Conservation (phyloP, 2,113 vertebrate genomes). For the Eptesicus fuscus region DNA sequence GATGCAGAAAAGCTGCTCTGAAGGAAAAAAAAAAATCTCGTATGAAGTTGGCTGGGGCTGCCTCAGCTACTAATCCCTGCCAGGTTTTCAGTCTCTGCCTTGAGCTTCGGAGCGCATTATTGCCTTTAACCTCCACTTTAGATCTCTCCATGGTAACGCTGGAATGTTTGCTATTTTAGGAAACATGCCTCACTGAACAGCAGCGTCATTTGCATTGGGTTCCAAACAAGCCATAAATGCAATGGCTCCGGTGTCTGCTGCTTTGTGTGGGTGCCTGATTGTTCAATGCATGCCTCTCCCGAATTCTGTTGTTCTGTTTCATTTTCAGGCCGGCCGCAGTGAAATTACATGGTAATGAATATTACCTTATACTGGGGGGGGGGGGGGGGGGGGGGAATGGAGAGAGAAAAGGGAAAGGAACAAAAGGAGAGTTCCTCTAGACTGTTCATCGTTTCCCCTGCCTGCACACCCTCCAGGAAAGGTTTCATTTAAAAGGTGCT, state of each 20-base stretch:
- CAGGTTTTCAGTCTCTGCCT: constrained; percentile 2
- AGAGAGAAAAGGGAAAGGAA: background rate
- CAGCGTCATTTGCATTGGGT: constrained; percentile 32
- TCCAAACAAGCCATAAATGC: background rate
- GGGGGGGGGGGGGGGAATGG: background rate
- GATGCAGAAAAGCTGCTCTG: background rate
- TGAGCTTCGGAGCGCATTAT: constrained; percentile 26
- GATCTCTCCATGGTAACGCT: constrained; percentile 46
- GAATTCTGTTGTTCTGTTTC: background rate
- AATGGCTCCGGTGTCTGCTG: background rate
- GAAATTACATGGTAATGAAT: background rate
- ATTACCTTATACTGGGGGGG: background rate
- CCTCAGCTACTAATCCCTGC: background rate
- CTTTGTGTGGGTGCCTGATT: background rate
- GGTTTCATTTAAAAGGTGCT: background rate
- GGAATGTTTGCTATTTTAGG: constrained; percentile 68
- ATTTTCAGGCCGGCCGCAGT: background rate
- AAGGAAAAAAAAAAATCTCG: background rate
- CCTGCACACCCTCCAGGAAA: background rate
- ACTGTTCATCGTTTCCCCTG: background rate
- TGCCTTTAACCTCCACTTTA: background rate
- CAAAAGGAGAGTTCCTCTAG: background rate
- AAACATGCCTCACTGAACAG: constrained; percentile 13
- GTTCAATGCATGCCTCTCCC: background rate
- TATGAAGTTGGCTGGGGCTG: background rate